Conservation (phyloP, 2,113 vertebrate species). For the Urocolius indicus region DNA sequence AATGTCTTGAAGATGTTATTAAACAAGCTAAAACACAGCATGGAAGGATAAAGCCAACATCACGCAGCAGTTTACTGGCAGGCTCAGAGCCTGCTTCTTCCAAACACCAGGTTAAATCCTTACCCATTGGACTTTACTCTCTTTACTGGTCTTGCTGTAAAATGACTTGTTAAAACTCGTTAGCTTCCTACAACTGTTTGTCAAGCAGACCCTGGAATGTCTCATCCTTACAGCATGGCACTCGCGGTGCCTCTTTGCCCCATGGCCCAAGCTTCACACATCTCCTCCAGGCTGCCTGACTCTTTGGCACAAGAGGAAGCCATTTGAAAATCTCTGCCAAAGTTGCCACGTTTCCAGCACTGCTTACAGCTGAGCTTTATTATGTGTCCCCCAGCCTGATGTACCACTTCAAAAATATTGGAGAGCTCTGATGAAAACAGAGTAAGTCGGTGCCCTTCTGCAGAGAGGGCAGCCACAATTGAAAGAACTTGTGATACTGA, state of each 20-base stretch:
- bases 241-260: not conserved
- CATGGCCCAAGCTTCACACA: fast-evolving
- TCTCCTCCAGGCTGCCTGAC: not conserved
- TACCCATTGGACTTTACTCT: not conserved
- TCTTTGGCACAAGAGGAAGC: not conserved
- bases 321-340: not conserved
- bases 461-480: not conserved
- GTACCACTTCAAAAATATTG: not conserved
- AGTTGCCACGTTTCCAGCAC: fast-evolving
- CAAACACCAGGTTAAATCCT: not conserved
- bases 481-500: not conserved
- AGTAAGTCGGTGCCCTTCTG: not conserved
- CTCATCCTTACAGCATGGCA: not conserved
- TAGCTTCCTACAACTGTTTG: not conserved
- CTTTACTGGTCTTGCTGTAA: not conserved
- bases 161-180: not conserved
- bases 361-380: not conserved
- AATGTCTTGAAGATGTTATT: not conserved
- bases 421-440: not conserved
- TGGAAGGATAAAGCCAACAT: not conserved
- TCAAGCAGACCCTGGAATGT: not conserved
- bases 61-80: not conserved
- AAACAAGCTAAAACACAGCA: not conserved
- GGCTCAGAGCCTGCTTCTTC: not conserved
- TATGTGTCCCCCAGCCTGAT: not conserved